phyloP scores from a whole-genome alignment of 2,797 vertebrate species.

The Botia kubotai region DNA sequence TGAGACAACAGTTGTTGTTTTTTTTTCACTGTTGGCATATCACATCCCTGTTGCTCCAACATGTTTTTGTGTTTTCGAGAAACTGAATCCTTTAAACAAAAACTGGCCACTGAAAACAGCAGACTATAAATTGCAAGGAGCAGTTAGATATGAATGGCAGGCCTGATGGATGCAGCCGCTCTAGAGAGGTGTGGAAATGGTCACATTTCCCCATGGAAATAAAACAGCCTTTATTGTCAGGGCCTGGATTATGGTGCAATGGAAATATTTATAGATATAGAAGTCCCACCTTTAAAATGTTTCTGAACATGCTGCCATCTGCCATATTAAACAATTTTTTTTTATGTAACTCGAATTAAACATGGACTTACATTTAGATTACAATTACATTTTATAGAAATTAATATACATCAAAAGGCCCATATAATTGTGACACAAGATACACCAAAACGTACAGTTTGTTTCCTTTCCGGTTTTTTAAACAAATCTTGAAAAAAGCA shows the following conservation, averaged over 20 bases:
- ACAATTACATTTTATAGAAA: conserved; percentile 18
- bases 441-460: neutral
- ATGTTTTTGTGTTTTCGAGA: conserved; percentile 46
- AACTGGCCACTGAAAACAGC: neutral
- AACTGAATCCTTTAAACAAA: conserved; percentile 5
- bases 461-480: neutral
- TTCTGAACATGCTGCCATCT: neutral
- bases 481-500: neutral
- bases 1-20: conserved; percentile 13
- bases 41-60: conserved; percentile 37
- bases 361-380: neutral
- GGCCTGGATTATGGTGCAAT: conserved; percentile 23
- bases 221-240: conserved; percentile 34
- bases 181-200: conserved; percentile 39
- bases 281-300: conserved; percentile 1
- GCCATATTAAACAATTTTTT: neutral
- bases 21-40: conserved; percentile 50
- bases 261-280: conserved; percentile 18
- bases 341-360: too few species aligned
- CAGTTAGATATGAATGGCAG: conserved; percentile 8
- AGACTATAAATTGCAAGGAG: neutral
- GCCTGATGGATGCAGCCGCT: neutral
- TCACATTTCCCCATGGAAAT: conserved; percentile 39
- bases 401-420: neutral
- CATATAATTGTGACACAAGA: conserved; percentile 10